Evolutionary conservation across 2,113 vertebrate species (phyloP), one percentile per base, ranked within the genome.

Genomic region (Lepisosteus osseus): DNA sequence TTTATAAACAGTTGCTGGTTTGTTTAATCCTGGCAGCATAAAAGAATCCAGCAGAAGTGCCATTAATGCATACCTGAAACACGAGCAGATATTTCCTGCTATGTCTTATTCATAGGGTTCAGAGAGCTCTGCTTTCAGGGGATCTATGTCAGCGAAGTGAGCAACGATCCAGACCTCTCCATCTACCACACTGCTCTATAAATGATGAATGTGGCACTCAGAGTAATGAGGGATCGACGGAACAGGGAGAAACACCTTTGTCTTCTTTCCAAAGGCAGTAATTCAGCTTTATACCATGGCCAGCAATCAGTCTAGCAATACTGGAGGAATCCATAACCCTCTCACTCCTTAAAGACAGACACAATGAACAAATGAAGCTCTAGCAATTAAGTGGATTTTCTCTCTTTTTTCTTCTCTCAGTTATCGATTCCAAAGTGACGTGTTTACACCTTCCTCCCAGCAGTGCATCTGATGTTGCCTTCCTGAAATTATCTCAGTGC

Each of bases 181-280:
- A n/a, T n/a, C 57, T 13, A n/a, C 12, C 6, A 15, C 57, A n/a
- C 9, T 59, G 57, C 57, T 59, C 57, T n/a, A 59, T 59, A 59
- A 59, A 59, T 59, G 57, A 59, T 59, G n/a, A 59, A 59, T 59
- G 57, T 59, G 14, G 57, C 57, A 59, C 57, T n/a, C 13, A 59
- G 11, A 59, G 57, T 51, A 51, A 51, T 59, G 57, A 59, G n/a
- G 57, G 57, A 59, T 59, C n/a, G 57, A 59, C 57, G 14, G 57
- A 2, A 59, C 4, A n/a, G 57, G 29, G 57, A 59, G 57, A 59
- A 13, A 13, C 4, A 59, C 11, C 13, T 59, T 59, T 59, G 57
- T 59, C 57, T 59, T 59, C 14, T 13, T n/a, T 59, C 57, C 57
- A 59, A 59, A 59, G n/a, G 57, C 57, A n/a, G 57, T 59, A 59